Percentiles rank a stretch among this genome's conserved stretches.
Evolutionary conservation across 1,140 invertebrate genomes (phyloP).

Genomic region (Prorops nasuta): DNA sequence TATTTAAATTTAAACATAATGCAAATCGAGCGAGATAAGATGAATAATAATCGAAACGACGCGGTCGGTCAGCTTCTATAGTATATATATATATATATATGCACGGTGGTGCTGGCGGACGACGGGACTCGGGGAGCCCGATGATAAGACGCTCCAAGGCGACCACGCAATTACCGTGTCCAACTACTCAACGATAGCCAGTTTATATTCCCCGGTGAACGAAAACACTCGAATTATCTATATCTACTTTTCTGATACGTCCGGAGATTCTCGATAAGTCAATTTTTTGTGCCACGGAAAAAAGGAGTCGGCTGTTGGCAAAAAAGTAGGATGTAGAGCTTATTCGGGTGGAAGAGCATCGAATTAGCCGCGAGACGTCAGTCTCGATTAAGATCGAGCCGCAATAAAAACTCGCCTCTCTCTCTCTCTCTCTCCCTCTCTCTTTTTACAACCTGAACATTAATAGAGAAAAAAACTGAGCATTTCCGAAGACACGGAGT

Average conservation of each 20-base stretch:
- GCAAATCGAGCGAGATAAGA: conserved; percentile 48
- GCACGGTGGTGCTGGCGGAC: conserved; percentile 18
- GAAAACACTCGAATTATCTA: too few relatives aligned
- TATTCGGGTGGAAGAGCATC: neutral
- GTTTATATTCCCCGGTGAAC: too few relatives aligned
- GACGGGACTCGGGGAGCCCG: conserved; percentile 2
- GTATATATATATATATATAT: too few relatives aligned
- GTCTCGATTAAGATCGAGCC: conserved; percentile 16
- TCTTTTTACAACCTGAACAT: neutral
- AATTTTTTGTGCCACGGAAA: too few relatives aligned
- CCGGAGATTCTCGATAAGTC: neutral
- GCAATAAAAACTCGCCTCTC: conserved; percentile 23
- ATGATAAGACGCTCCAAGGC: conserved; percentile 15
- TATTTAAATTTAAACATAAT: conserved; percentile 51
- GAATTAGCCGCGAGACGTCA: conserved; percentile 2
- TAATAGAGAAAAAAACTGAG: conserved; percentile 15
- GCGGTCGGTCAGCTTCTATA: conserved; percentile 7
- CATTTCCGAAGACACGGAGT: conserved; percentile 10
- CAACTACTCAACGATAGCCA: too few relatives aligned
- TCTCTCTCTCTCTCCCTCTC: neutral
- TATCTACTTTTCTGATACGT: neutral
- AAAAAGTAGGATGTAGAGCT: neutral
- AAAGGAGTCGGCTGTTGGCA: too few relatives aligned
- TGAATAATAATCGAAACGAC: conserved; percentile 43
- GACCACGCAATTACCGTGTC: conserved; percentile 19